These are phyloP conservation scores for Geodia barretti DNA, from an alignment of 37 sponge, comb jelly and placozoan genomes.

Conservation along the genomic window DNA sequence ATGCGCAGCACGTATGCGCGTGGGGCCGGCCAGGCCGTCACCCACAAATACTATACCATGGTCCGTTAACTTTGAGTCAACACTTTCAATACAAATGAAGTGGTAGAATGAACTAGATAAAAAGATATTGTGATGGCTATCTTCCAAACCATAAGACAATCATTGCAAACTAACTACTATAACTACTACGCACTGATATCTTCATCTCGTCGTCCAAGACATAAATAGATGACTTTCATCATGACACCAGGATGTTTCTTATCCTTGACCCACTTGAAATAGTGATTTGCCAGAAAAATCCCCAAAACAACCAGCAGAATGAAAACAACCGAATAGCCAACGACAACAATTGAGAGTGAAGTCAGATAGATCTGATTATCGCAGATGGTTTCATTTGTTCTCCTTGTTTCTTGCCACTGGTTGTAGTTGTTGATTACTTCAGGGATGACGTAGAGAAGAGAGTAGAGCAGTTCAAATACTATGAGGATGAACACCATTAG, in stretches of 20 bases:
- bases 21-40: too few relatives aligned
- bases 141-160: neutral
- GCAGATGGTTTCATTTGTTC: neutral
- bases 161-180: too few relatives aligned
- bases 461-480: neutral
- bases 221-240: too few relatives aligned
- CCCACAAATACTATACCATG: too few relatives aligned
- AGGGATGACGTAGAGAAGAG: neutral
- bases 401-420: neutral
- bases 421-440: neutral
- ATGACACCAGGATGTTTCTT: neutral
- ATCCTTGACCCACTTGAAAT: neutral
- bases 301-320: neutral
- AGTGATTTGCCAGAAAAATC: neutral
- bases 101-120: neutral
- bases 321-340: neutral
- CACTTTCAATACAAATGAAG: too few relatives aligned
- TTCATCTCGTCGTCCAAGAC: too few relatives aligned
- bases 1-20: too few relatives aligned
- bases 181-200: too few relatives aligned
- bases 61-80: too few relatives aligned
- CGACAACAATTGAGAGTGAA: neutral
- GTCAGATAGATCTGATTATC: neutral
- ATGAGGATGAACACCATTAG: neutral
- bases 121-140: neutral